Conservation (phyloP, 30 jellyfish, hydroid and myxozoan genomes). For the Cassiopea xamachana region DNA sequence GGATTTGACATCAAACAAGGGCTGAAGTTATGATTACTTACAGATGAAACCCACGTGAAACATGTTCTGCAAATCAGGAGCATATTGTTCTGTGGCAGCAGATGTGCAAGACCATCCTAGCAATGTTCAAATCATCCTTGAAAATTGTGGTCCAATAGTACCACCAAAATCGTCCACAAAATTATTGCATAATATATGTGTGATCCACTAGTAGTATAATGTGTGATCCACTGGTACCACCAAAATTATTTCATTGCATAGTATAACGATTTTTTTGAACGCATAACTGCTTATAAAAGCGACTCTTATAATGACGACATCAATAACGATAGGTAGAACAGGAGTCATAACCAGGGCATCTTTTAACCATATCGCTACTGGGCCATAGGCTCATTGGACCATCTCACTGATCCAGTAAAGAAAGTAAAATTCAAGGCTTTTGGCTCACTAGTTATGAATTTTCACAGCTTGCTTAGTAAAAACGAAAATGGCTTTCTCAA, state of each 20-base stretch:
- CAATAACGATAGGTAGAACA: no score
- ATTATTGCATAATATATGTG: neutral
- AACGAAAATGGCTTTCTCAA: no score
- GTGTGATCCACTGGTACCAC: neutral
- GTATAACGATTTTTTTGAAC: no score
- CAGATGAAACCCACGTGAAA: neutral
- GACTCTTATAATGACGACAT: no score
- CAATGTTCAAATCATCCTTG: neutral
- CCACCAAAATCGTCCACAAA: neutral
- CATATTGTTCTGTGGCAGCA: neutral
- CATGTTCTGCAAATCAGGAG: slow-evolving; percentile 3
- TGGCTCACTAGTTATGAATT: no score
- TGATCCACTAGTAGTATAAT: neutral
- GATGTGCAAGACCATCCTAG: slow-evolving; percentile 1
- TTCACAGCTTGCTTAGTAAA: no score
- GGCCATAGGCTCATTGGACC: no score
- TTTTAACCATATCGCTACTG: no score
- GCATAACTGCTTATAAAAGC: no score
- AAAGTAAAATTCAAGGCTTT: no score
- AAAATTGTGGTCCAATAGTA: neutral
- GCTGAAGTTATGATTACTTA: neutral
- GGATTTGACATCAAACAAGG: neutral
- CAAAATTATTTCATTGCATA: neutral
- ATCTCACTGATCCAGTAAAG: no score
- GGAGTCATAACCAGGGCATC: no score